phyloP scores from a whole-genome alignment of 2,888 invertebrate genomes.

The Alloplasta piceator region DNA sequence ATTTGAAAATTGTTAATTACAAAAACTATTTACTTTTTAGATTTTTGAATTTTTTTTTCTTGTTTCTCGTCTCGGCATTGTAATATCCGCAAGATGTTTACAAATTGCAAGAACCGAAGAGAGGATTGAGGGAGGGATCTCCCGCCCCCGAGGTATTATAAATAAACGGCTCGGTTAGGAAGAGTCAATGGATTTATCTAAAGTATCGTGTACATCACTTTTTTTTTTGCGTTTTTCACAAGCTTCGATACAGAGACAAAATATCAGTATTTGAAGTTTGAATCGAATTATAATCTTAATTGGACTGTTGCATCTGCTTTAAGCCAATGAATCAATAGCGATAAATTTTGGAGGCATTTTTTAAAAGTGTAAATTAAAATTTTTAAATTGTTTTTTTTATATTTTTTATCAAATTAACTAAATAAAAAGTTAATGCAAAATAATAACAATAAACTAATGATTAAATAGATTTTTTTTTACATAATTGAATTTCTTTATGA shows the following conservation, averaged over 20 bases:
- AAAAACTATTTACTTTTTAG: too few relatives aligned
- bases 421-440: neutral
- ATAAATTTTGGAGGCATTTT: neutral
- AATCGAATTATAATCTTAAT: neutral
- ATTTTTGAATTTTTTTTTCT: too few relatives aligned
- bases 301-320: neutral
- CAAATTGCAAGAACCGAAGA: constrained; percentile 9
- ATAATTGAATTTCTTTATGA: neutral
- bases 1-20: too few relatives aligned
- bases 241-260: neutral
- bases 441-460: neutral
- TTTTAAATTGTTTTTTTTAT: too few relatives aligned
- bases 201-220: constrained; percentile 8
- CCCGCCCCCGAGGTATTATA: constrained; percentile 45
- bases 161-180: constrained; percentile 55
- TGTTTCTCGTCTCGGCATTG: too few relatives aligned
- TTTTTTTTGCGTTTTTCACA: neutral
- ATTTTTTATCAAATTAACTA: too few relatives aligned
- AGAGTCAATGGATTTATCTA: constrained; percentile 35
- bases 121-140: constrained; percentile 31
- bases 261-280: neutral
- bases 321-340: neutral
- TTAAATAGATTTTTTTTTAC: neutral
- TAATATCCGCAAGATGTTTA: too few relatives aligned
- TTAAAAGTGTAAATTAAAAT: neutral